These are phyloP conservation scores for Eucidaris tribuloides DNA, from an alignment of 35 echinoderm and acorn worm genomes.

Conservation along the genomic window DNA sequence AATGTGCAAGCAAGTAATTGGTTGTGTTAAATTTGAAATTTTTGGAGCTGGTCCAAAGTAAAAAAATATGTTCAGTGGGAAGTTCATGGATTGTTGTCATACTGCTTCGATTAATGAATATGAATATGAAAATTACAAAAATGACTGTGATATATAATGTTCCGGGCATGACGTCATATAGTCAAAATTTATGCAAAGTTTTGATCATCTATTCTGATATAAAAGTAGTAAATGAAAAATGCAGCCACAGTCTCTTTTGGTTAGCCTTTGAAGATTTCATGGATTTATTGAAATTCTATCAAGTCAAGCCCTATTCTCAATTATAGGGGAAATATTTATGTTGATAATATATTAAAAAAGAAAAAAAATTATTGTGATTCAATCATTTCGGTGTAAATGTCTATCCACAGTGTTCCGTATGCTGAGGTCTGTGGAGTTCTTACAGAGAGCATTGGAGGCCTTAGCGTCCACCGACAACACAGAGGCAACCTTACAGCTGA, in stretches of 20 bases:
- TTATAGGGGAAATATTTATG: background rate
- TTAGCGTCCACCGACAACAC: slow-evolving; percentile 54
- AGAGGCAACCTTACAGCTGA: slow-evolving; percentile 41
- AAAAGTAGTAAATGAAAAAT: too few relatives aligned
- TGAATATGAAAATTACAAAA: background rate
- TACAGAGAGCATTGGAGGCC: slow-evolving; percentile 67
- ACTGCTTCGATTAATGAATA: background rate
- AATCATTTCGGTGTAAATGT: too few relatives aligned
- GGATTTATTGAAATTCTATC: background rate
- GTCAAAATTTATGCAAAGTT: too few relatives aligned
- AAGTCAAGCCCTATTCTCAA: background rate
- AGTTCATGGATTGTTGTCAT: background rate
- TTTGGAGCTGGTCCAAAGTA: background rate
- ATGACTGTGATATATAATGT: background rate
- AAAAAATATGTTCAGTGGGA: background rate
- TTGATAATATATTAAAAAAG: background rate
- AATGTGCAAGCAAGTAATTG: background rate
- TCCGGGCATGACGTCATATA: too few relatives aligned
- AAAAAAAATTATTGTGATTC: background rate
- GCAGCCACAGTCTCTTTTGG: background rate
- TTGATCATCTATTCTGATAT: too few relatives aligned
- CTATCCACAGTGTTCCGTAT: slow-evolving; percentile 75
- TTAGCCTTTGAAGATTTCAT: background rate
- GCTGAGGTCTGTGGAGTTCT: slow-evolving; percentile 68
- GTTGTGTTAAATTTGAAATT: background rate